Base-by-base conservation (phyloP, 2,113 vertebrate genomes). In the Rhinichthys klamathensis region DNA sequence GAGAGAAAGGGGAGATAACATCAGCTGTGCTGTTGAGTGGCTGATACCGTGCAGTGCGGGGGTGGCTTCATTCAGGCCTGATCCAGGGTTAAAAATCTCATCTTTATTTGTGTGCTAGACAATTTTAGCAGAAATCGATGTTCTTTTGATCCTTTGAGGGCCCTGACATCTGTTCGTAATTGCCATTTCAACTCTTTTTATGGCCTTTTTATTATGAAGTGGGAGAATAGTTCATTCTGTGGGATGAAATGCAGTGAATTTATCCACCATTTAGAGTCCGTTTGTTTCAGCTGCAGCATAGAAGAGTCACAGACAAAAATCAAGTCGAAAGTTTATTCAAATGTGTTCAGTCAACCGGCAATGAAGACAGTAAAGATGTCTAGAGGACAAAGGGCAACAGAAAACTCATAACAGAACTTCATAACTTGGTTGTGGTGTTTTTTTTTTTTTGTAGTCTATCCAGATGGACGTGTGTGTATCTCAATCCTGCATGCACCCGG, bases 401-500 rank as follows among this genome's bases (percentile, higher is more conserved):
- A 38, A 69, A 16, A 32, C 54, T 9, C 18, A 69, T 35, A 35
- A 18, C 65, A 35, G 9, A 70, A 70, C 2, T 38, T 58, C 23
- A 60, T n/a, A 60, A 30, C 10, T 27, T 23, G 32, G 67, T 27
- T 86, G n/a, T 69, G 56, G 0, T 75, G 79, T 88, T 32, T 30
- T 30, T 30, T n/a, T n/a, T 56, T 65, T 56, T 85, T 58, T 77
- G 18, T 91, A 99, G 98, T 99, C 94, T 99, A 99, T 67, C 97
- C 98, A 0, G 98, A 99, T 0, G 98, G 98, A 0, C 94, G 98
- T 83, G 98, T 99, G 3, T 99, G 98, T 85, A 99, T 99, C 92
- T 99, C 98, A 60, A 99, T 99, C 91, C 96, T 99, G 0, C 98
- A 99, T 0, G 98, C 98, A 4, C 98, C 98, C 0, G 98, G 98